A percentile compares a stretch with the other conserved stretches of the same genome.
Conservation (phyloP, 2,113 vertebrate species). For the Naja naja region DNA sequence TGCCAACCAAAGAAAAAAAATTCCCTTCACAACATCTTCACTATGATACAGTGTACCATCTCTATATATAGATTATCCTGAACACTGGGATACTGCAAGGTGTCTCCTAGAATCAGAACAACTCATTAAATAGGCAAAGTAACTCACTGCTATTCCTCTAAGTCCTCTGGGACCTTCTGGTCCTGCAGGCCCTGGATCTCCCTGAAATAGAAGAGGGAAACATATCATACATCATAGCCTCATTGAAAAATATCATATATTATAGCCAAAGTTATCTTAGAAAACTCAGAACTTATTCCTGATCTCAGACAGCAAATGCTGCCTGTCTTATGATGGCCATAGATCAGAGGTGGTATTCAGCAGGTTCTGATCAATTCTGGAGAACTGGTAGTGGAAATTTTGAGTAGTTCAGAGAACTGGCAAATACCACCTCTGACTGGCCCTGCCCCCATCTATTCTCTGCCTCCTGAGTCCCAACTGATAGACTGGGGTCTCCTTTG, state of each 20-base stretch:
- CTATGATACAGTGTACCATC: neutral
- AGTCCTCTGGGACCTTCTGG: constrained; percentile 81
- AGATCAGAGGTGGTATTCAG: too few species aligned
- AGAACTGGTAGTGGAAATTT: too few species aligned
- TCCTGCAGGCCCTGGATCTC: constrained; percentile 79
- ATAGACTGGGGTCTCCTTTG: too few species aligned
- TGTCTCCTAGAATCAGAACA: neutral
- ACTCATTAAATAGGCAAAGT: neutral
- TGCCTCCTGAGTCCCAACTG: too few species aligned
- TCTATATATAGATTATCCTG: neutral
- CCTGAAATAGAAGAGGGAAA: constrained; percentile 69
- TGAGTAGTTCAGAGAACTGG: too few species aligned
- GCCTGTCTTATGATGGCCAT: neutral
- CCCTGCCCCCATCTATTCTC: too few species aligned
- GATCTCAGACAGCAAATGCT: neutral
- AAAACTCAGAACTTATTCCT: neutral
- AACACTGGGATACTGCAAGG: neutral
- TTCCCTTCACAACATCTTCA: neutral
- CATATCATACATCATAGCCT: neutral
- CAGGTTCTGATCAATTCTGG: too few species aligned
- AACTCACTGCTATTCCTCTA: constrained; percentile 85
- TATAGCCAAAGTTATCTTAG: neutral
- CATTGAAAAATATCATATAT: neutral
- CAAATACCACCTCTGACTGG: too few species aligned
- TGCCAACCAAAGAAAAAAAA: neutral